These are phyloP conservation scores for Acomys russatus DNA, from an alignment of 2,797 vertebrate species.

Conservation along the genomic window DNA sequence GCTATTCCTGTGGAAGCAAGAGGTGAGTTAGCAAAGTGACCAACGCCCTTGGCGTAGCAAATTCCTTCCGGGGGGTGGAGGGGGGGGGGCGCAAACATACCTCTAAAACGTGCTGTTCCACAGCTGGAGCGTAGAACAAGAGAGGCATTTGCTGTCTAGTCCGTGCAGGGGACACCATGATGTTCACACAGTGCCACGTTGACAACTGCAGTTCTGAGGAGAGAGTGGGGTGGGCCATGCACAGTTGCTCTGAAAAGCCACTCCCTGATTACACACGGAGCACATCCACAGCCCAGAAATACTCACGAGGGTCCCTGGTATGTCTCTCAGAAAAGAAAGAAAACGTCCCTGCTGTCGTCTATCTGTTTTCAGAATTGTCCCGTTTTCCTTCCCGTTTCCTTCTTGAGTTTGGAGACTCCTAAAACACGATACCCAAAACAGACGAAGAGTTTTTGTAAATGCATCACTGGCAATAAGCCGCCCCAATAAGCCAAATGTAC, in stretches of 20 bases:
- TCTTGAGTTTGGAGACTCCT: slow-evolving; percentile 89
- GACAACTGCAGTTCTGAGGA: slow-evolving; percentile 91
- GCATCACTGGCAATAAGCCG: background rate
- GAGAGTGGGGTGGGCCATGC: background rate
- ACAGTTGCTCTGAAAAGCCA: accelerated
- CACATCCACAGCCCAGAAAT: background rate
- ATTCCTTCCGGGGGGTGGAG: background rate
- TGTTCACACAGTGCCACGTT: slow-evolving; percentile 93
- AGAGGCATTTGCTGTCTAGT: slow-evolving; percentile 93
- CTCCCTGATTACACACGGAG: background rate
- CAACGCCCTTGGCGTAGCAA: background rate
- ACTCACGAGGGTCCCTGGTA: slow-evolving; percentile 93
- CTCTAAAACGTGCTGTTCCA: slow-evolving; percentile 99
- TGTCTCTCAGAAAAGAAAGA: slow-evolving; percentile 92
- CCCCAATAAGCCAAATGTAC: background rate
- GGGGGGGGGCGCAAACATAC: slow-evolving; percentile 85
- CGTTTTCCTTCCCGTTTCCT: slow-evolving; percentile 94
- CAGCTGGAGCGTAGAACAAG: slow-evolving; percentile 93
- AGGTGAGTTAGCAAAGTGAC: slow-evolving; percentile 35
- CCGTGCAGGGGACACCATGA: slow-evolving; percentile 95
- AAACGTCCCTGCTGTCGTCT: slow-evolving; percentile 84
- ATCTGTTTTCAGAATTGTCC: slow-evolving; percentile 88
- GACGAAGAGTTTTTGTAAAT: background rate
- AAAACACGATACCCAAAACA: slow-evolving; percentile 2
- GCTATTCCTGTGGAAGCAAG: slow-evolving; percentile 93